Evolutionary conservation across 2,888 invertebrate species (phyloP).

Genomic region (Ochropacha duplaris): DNA sequence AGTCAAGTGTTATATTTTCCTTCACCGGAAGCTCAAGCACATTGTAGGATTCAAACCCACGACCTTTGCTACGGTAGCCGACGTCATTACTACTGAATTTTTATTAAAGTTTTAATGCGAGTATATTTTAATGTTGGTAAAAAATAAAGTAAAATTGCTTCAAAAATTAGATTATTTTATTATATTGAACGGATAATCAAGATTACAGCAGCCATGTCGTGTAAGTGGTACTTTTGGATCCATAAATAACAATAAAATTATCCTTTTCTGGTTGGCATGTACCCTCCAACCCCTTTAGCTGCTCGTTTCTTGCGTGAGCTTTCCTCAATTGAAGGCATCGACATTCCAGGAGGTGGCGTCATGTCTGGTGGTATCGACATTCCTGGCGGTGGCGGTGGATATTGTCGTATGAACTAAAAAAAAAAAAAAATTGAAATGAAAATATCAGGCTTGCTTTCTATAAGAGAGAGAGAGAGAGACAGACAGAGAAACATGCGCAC

Average conservation of each 20-base stretch:
- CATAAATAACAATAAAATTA: conserved; percentile 25
- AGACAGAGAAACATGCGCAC: too few relatives aligned
- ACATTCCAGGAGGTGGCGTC: conserved; percentile 31
- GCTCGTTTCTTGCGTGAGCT: conserved; percentile 48
- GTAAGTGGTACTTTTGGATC: background rate
- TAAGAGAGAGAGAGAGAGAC: too few relatives aligned
- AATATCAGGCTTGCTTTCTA: too few relatives aligned
- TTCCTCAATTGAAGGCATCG: conserved; percentile 16
- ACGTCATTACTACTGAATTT: too few relatives aligned
- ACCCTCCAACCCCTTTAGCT: conserved; percentile 66
- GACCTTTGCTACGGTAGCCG: too few relatives aligned
- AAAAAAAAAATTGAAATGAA: too few relatives aligned
- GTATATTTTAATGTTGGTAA: background rate
- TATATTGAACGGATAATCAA: background rate
- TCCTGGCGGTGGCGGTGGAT: conserved; percentile 24
- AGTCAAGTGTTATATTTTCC: too few relatives aligned
- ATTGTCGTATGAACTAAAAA: conserved; percentile 57
- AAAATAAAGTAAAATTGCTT: background rate
- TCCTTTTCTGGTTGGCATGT: conserved; percentile 71
- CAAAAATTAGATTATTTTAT: background rate
- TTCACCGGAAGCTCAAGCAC: too few relatives aligned
- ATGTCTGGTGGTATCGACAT: conserved; percentile 19
- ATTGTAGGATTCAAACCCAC: too few relatives aligned
- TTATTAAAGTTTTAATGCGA: too few relatives aligned
- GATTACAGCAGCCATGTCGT: background rate